A percentile compares a stretch with the other conserved stretches of the same genome.
These are phyloP conservation scores for Carpatolechia fugitivella DNA, from an alignment of 2,888 invertebrate genomes.

Conservation along the genomic window DNA sequence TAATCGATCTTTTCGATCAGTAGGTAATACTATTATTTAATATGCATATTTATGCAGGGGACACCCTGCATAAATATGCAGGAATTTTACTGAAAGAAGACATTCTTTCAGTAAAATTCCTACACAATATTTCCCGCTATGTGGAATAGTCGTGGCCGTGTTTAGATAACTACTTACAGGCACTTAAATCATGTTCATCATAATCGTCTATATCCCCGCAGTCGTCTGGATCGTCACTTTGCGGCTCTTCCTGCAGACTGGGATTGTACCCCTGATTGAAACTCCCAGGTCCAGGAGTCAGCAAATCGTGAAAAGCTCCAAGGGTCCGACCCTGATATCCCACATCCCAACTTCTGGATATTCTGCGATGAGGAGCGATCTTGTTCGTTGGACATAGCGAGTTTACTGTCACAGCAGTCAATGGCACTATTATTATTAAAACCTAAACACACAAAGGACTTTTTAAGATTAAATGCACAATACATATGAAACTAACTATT, in stretches of 20 bases:
- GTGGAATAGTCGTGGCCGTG: too few species aligned
- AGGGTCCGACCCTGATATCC: slow-evolving; percentile 46
- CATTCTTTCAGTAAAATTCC: too few species aligned
- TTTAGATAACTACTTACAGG: slow-evolving; percentile 42
- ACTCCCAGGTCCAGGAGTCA: slow-evolving; percentile 33
- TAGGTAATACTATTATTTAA: too few species aligned
- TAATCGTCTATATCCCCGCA: slow-evolving; percentile 72
- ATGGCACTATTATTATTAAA: slow-evolving; percentile 32
- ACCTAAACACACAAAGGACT: slow-evolving; percentile 31
- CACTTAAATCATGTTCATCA: slow-evolving; percentile 67
- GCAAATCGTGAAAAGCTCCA: slow-evolving; percentile 51
- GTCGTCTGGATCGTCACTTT: slow-evolving; percentile 58
- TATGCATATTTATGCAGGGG: too few species aligned
- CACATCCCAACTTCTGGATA: slow-evolving; percentile 34
- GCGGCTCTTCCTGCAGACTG: slow-evolving; percentile 54
- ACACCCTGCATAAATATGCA: too few species aligned
- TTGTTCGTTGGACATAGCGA: slow-evolving; percentile 70
- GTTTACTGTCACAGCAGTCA: slow-evolving; percentile 54
- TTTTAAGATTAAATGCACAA: not conserved
- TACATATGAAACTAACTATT: not conserved
- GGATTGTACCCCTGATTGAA: not conserved
- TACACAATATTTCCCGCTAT: too few species aligned
- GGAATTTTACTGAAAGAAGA: too few species aligned
- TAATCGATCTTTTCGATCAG: too few species aligned
- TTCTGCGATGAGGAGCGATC: slow-evolving; percentile 59